Conservation (phyloP, 2,797 vertebrate species). For the Delichon dasypus region DNA sequence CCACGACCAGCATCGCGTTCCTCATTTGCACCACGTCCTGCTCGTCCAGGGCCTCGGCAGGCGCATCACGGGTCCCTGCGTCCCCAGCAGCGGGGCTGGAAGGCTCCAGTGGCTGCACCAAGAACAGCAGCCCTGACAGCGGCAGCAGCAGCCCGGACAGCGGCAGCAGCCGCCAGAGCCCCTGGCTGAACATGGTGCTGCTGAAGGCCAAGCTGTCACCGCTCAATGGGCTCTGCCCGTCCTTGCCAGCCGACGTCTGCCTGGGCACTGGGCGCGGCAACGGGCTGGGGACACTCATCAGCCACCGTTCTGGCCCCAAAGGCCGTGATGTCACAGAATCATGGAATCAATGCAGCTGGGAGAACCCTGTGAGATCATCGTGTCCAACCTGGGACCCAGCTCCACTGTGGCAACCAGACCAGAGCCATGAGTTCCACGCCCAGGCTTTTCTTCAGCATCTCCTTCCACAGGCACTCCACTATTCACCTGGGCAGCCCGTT, state of each 20-base stretch:
- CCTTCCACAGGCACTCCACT: background rate
- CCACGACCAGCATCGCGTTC: accelerated
- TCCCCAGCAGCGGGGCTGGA: background rate
- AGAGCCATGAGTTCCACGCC: too few relatives aligned
- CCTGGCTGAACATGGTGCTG: background rate
- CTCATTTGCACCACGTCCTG: accelerated
- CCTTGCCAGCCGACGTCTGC: background rate
- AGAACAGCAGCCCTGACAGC: background rate
- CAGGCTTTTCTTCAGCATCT: background rate
- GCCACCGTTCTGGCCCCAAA: accelerated
- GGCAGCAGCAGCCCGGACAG: background rate
- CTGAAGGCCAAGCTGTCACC: background rate
- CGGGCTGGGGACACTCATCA: background rate
- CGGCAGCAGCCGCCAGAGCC: background rate
- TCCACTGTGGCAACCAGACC: too few relatives aligned
- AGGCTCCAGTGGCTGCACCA: background rate
- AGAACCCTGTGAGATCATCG: background rate
- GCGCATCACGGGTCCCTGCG: background rate
- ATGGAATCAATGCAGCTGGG: background rate
- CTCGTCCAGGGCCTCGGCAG: background rate
- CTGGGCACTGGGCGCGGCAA: background rate
- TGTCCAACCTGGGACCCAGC: background rate
- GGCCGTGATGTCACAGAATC: background rate
- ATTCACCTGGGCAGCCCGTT: background rate
- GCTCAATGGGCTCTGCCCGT: background rate